Conservation (phyloP, 2,113 vertebrate species). For the Climacteris rufus region DNA sequence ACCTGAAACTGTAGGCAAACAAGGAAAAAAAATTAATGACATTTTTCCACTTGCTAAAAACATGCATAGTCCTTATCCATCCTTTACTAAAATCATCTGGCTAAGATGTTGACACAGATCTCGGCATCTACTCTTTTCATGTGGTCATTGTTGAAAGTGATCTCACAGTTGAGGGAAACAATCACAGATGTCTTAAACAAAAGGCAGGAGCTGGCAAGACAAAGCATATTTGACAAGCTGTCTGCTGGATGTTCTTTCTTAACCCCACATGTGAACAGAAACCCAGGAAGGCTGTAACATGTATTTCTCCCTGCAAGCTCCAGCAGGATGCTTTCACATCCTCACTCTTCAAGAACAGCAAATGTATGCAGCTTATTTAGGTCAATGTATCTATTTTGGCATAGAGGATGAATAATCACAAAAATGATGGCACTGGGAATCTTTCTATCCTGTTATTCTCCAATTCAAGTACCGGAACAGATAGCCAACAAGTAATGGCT, state of each 20-base stretch:
- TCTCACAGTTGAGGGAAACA: neutral
- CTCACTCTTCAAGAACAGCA: neutral
- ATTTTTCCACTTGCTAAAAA: neutral
- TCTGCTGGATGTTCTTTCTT: neutral
- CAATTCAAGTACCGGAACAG: neutral
- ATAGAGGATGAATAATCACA: neutral
- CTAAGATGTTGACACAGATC: neutral
- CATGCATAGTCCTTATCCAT: neutral
- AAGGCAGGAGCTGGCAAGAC: neutral
- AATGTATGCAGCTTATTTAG: slow-evolving; percentile 19
- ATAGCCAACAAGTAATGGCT: neutral
- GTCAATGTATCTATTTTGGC: neutral
- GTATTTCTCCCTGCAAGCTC: neutral
- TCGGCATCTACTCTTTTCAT: neutral
- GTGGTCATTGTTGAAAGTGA: neutral
- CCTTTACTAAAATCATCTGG: neutral
- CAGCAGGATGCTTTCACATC: neutral
- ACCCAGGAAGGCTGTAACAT: neutral
- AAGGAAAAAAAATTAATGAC: neutral
- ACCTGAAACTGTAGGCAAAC: neutral
- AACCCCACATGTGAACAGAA: neutral
- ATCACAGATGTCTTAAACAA: neutral
- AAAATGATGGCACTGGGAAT: neutral
- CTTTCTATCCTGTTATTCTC: neutral
- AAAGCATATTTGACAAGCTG: neutral